Percentiles rank a stretch among this genome's conserved stretches.
These are phyloP conservation scores for Calameuta pallipes DNA, from an alignment of 2,888 invertebrate genomes.

Conservation along the genomic window DNA sequence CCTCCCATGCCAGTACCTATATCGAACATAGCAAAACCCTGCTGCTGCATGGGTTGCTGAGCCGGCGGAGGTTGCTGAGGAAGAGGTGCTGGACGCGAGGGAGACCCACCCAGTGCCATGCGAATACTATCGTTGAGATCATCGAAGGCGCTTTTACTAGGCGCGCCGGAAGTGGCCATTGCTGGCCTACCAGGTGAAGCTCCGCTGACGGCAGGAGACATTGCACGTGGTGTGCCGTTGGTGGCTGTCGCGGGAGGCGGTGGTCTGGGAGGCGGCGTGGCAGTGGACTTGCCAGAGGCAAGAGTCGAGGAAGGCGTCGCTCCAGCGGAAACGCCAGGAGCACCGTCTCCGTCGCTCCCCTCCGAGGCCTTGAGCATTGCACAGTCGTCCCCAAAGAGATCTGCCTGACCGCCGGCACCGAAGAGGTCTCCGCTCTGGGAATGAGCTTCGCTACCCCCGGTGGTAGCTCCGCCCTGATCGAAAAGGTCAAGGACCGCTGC, in stretches of 20 bases:
- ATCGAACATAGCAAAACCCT: conserved; percentile 54
- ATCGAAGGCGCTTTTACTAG: conserved; percentile 75
- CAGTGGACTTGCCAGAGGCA: conserved; percentile 55
- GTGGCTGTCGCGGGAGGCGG: conserved; percentile 61
- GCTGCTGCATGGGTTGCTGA: conserved; percentile 46
- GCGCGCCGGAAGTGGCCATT: conserved; percentile 67
- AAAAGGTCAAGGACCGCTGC: conserved; percentile 50
- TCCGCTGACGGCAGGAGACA: conserved; percentile 64
- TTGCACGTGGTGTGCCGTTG: conserved; percentile 57
- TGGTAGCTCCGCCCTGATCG: conserved; percentile 37
- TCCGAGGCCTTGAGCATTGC: conserved; percentile 52
- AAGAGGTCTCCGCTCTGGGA: conserved; percentile 56
- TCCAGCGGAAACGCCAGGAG: conserved; percentile 39
- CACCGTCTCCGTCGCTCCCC: conserved; percentile 49
- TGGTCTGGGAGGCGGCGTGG: conserved; percentile 66
- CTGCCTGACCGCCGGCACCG: conserved; percentile 60
- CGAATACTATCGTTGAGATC: conserved; percentile 78
- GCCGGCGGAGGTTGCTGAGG: conserved; percentile 43
- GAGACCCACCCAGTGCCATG: conserved; percentile 76
- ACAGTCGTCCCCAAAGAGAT: conserved; percentile 61
- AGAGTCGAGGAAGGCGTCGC: conserved; percentile 44
- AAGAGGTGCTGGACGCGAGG: conserved; percentile 61
- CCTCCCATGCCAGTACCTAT: conserved; percentile 41
- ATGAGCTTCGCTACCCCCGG: conserved; percentile 32
- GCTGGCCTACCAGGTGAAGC: conserved; percentile 64